Evolutionary conservation across 92 coral and sea anemone species (phyloP).

Genomic region (Epizoanthus illoricatus): DNA sequence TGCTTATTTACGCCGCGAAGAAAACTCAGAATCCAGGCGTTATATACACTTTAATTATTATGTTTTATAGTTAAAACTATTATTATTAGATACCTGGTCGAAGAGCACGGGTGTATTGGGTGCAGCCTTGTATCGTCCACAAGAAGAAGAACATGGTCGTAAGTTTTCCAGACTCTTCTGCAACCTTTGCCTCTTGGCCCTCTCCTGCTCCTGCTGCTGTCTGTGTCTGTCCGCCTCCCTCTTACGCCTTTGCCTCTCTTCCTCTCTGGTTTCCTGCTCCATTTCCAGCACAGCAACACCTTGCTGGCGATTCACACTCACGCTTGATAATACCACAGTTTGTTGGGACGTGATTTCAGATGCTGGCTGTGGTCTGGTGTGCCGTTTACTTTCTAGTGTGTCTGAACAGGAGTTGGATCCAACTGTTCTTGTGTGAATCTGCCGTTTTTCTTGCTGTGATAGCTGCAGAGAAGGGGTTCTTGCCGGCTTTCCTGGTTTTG

Average conservation of each 20-base stretch:
- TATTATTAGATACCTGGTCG: conserved; percentile 68
- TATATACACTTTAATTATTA: too few relatives aligned
- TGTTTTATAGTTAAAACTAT: too few relatives aligned
- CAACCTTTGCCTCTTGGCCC: conserved; percentile 70
- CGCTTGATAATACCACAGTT: neutral
- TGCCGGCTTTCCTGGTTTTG: neutral
- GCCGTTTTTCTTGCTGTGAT: neutral
- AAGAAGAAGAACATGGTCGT: conserved; percentile 62
- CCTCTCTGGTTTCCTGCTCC: conserved; percentile 2
- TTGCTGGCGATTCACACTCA: neutral
- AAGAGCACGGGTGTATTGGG: conserved; percentile 80
- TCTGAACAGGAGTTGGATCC: neutral
- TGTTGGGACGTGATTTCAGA: neutral
- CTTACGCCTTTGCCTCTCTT: conserved; percentile 26
- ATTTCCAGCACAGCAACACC: conserved; percentile 7
- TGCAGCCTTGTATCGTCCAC: conserved; percentile 72
- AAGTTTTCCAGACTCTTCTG: conserved; percentile 79
- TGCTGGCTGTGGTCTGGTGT: neutral
- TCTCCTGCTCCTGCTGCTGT: conserved; percentile 58
- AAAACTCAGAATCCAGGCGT: too few relatives aligned
- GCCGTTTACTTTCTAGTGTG: neutral
- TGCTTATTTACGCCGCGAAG: too few relatives aligned
- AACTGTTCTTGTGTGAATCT: neutral
- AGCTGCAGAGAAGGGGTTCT: neutral
- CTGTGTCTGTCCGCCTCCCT: conserved; percentile 34